Evolutionary conservation across 1,140 invertebrate genomes (phyloP).

Genomic region (Drosophila guanche): DNA sequence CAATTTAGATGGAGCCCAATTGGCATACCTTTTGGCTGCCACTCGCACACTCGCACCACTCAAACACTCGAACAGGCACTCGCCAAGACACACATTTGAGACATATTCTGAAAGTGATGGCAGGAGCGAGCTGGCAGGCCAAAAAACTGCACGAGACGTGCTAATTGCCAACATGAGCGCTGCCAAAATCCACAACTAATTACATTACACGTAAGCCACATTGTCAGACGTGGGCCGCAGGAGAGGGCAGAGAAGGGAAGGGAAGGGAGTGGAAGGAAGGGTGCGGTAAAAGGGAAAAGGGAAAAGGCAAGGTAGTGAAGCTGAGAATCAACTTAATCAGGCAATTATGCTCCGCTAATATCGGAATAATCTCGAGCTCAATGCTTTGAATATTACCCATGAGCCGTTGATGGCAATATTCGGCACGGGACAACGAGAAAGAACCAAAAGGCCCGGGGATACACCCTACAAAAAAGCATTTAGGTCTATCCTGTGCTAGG

Average conservation of each 20-base stretch:
- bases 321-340: conserved; percentile 65
- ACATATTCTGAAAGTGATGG: conserved; percentile 14
- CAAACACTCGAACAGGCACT: not conserved
- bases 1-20: too few relatives aligned
- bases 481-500: too few relatives aligned
- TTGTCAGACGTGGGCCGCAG: conserved; percentile 23
- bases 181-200: conserved; percentile 37
- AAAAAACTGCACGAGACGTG: conserved; percentile 56
- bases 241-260: not conserved
- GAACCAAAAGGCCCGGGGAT: conserved; percentile 4
- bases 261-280: not conserved
- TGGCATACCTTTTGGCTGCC: too few relatives aligned
- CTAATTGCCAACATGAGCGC: conserved; percentile 55
- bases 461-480: too few relatives aligned
- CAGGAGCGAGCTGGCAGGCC: conserved; percentile 10
- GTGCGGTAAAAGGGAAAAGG: too few relatives aligned
- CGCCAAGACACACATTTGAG: not conserved
- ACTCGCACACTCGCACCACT: too few relatives aligned
- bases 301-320: conserved; percentile 9
- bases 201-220: conserved; percentile 66
- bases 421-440: not conserved
- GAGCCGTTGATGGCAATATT: conserved; percentile 32
- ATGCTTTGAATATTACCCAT: conserved; percentile 71
- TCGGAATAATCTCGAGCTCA: conserved; percentile 69
- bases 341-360: conserved; percentile 73